Evolutionary conservation across 1,140 invertebrate genomes (phyloP), one percentile per base, ranked within the genome.

Genomic region (Metaphire vulgaris): DNA sequence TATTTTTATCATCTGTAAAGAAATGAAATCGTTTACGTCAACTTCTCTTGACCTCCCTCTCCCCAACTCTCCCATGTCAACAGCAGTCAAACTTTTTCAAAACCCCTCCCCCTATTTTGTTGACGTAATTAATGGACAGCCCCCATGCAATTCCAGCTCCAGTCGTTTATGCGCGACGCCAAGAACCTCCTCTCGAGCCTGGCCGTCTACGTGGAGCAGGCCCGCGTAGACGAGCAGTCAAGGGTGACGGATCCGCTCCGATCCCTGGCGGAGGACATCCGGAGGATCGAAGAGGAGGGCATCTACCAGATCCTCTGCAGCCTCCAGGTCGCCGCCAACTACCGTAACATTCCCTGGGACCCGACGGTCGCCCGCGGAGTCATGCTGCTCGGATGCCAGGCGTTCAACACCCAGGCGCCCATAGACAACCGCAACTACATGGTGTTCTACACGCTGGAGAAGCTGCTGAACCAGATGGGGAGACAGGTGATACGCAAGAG

Each of bases 341-440:
- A 64, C 33, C 72, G 41, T 12, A 31, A 74, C 1, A 74, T 74
- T 41, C 30, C 33, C 26, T 74, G 72, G 72, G 29, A n/a, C 16
- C n/a, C 72, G 33, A 21, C 33, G 12, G 15, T 56, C 33, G 16
- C 33, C 32, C 72, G 33, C 30, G 72, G 64, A 21, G 33, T 74
- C 33, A 74, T 74, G 72, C 30, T 26, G n/a, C 33, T 41, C 33
- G 33, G 56, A 21, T 74, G 72, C 29, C 72, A 41, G 15, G 32
- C 30, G 33, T 41, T 74, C 33, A 26, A 14, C 1, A 64, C 30
- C 72, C 72, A 16, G 28, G 72, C 72, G 6, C 64, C 72, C n/a
- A 56, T 74, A 33, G 72, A 74, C 34, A 74, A 74, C 34, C 72
- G 72, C 21, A 74, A 74, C 72, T 74, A 56, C 41, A 74, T 74